Conservation (phyloP, 2,888 invertebrate genomes). For the Esperia sulphurella region DNA sequence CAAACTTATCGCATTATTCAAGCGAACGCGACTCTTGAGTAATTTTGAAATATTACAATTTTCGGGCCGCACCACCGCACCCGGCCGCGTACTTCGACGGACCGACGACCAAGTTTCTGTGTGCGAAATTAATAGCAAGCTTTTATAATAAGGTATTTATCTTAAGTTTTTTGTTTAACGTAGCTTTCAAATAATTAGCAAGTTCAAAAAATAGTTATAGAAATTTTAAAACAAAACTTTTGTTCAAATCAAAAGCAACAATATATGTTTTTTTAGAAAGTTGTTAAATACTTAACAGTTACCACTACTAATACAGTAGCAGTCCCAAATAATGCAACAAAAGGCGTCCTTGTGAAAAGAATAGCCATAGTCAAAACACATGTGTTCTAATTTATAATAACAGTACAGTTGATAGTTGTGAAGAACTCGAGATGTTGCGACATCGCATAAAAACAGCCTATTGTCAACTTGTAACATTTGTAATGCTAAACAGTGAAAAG, state of each 20-base stretch:
- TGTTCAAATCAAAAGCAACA: too few species aligned
- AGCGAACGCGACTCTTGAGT: slow-evolving; percentile 78
- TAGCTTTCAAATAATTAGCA: too few species aligned
- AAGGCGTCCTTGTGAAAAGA: slow-evolving; percentile 33
- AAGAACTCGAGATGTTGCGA: slow-evolving; percentile 25
- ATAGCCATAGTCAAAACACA: slow-evolving; percentile 51
- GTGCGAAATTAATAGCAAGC: slow-evolving; percentile 7
- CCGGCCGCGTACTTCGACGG: slow-evolving; percentile 37
- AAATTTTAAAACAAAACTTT: too few species aligned
- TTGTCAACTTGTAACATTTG: slow-evolving; percentile 42
- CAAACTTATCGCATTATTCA: slow-evolving; percentile 77
- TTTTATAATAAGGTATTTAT: slow-evolving; percentile 2
- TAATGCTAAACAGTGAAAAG: slow-evolving; percentile 56
- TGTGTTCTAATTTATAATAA: slow-evolving; percentile 38
- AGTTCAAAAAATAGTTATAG: too few species aligned
- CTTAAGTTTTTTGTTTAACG: not conserved
- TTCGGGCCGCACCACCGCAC: slow-evolving; percentile 63
- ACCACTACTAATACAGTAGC: slow-evolving; percentile 16
- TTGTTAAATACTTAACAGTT: not conserved
- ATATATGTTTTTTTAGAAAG: too few species aligned
- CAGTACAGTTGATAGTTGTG: slow-evolving; percentile 28
- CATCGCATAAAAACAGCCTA: slow-evolving; percentile 29
- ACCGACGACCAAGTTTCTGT: slow-evolving; percentile 39
- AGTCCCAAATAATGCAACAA: slow-evolving; percentile 25
- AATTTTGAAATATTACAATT: slow-evolving; percentile 80